These are phyloP conservation scores for Eleginops maclovinus DNA, from an alignment of 2,113 vertebrate genomes.

Conservation along the genomic window DNA sequence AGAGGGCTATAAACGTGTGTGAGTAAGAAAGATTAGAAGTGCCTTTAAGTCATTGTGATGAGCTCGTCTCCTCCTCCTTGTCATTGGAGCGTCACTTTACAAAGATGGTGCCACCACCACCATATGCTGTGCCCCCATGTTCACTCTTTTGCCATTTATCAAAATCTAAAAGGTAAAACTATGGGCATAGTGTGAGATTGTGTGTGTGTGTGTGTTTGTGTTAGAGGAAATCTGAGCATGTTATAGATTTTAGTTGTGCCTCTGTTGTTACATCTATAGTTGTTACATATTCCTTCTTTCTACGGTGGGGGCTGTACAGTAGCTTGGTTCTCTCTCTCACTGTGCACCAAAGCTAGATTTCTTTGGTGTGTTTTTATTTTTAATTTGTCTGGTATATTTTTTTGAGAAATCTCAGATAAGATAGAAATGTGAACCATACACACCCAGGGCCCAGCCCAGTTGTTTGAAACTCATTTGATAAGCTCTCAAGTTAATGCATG, in stretches of 20 bases:
- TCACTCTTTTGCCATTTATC: conserved; percentile 56
- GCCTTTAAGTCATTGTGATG: conserved; percentile 69
- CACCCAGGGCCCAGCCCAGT: conserved; percentile 56
- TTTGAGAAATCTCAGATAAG: conserved; percentile 54
- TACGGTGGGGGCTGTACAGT: conserved; percentile 52
- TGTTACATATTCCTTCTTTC: conserved; percentile 71
- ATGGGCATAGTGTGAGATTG: conserved; percentile 22
- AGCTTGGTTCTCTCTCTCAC: conserved; percentile 55
- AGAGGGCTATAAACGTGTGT: conserved; percentile 52
- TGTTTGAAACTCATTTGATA: conserved; percentile 63
- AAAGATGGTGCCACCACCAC: conserved; percentile 50
- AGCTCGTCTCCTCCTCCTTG: conserved; percentile 42
- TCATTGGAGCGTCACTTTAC: conserved; percentile 45
- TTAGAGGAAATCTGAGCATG: conserved; percentile 48
- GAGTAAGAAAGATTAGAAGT: conserved; percentile 65
- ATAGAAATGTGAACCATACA: conserved; percentile 75
- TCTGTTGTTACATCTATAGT: conserved; percentile 64
- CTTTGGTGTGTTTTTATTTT: conserved; percentile 27
- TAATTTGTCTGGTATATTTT: conserved; percentile 46
- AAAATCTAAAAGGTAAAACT: conserved; percentile 4
- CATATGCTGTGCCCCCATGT: conserved; percentile 43
- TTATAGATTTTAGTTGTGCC: conserved; percentile 58
- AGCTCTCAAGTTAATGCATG: conserved; percentile 68
- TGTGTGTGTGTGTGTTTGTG: conserved; percentile 33
- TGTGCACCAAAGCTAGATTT: conserved; percentile 47